A percentile compares a stretch with the other conserved stretches of the same genome.
Evolutionary conservation across 2,888 invertebrate species (phyloP).

Genomic region (Pherbina coryleti): DNA sequence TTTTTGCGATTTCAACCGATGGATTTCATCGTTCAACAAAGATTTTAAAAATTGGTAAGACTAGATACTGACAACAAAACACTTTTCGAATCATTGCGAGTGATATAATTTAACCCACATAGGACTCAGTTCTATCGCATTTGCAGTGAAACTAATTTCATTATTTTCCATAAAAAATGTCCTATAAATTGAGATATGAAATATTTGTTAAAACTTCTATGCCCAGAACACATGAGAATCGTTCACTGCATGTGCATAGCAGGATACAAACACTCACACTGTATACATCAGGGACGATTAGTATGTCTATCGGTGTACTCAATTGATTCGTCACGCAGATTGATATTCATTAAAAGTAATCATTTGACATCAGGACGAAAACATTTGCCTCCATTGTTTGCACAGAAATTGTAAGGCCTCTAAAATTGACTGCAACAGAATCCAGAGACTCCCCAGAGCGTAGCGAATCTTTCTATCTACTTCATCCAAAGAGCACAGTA

Average conservation of each 20-base stretch:
- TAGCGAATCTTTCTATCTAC: conserved; percentile 56
- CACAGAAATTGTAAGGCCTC: not conserved
- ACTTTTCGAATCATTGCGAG: too few relatives aligned
- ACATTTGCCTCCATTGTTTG: conserved; percentile 58
- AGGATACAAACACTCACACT: conserved; percentile 7
- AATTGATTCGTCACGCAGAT: conserved; percentile 69
- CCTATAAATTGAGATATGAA: not conserved
- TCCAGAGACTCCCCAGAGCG: conserved; percentile 61
- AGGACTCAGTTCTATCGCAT: not conserved
- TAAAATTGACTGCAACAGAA: conserved; percentile 28
- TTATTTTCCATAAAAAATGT: not conserved
- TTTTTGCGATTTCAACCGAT: too few relatives aligned
- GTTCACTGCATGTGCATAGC: not conserved
- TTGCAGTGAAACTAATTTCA: conserved; percentile 20
- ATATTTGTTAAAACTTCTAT: not conserved
- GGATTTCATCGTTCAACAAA: too few relatives aligned
- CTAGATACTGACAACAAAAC: too few relatives aligned
- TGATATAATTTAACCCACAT: too few relatives aligned
- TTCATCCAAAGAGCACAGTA: not conserved
- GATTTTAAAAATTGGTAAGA: too few relatives aligned
- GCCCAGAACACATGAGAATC: not conserved
- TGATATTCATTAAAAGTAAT: conserved; percentile 69
- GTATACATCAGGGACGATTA: conserved; percentile 36
- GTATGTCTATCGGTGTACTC: conserved; percentile 50
- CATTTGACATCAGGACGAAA: conserved; percentile 70